Evolutionary conservation across 2,113 vertebrate species (phyloP), one percentile per base, ranked within the genome.

Genomic region (Neodontobutis hainanensis): DNA sequence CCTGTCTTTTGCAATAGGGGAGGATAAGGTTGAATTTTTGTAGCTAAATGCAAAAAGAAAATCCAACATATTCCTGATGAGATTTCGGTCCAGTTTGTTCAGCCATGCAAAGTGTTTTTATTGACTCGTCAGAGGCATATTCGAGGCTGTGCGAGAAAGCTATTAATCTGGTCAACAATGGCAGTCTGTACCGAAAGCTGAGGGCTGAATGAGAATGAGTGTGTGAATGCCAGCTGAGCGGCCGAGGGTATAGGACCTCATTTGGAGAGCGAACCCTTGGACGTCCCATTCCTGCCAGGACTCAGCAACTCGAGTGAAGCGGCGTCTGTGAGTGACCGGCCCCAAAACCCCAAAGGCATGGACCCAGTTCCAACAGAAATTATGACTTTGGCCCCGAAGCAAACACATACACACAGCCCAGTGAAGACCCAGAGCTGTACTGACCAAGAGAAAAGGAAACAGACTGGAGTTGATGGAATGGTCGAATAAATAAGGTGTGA

Each of bases 141-240:
- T 68, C 61, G 19, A 11, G 49, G 55, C 68, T 74, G 52, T 59
- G 59, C 75, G 68, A 74, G 68, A 87, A 85, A 81, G 82, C 79
- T 72, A 86, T 85, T 83, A 82, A 56, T 49, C 76, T 61, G 73
- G 84, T 84, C 72, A 75, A 88, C 85, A 84, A 72, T 78, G 71
- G 77, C 77, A 72, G 73, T 70, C 69, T 84, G 65, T 75, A 69
- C 60, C 65, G 59, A 75, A 78, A 46, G 82, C 81, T 72, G 62
- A 35, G 70, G 72, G 63, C 42, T 73, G 80, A 83, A 73, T 82
- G 66, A 72, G 74, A 88, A 83, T 73, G 64, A 68, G 64, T 69
- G 63, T 70, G 45, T 67, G 80, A 69, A 64, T 47, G 77, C 73
- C 80, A 83, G 69, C 70, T 58, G 75, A 84, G 76, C 40, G 51